Conservation (phyloP, 2,888 invertebrate species). For the Copidosoma aretas region DNA sequence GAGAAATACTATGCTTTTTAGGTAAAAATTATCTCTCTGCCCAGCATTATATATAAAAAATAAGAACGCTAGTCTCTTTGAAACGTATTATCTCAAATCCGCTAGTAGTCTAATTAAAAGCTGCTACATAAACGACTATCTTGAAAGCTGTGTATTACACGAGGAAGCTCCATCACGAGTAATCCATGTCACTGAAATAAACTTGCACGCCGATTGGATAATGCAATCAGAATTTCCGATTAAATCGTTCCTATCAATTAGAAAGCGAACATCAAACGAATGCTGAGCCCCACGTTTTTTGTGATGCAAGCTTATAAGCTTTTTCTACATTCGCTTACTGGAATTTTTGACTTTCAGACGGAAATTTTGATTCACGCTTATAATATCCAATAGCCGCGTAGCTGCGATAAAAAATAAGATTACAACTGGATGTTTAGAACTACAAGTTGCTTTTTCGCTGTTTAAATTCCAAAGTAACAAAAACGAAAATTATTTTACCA, state of each 20-base stretch:
- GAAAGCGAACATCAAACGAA: conserved; percentile 32
- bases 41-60: neutral
- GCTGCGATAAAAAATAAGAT: conserved; percentile 33
- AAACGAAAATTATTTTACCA: conserved; percentile 13
- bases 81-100: neutral
- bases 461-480: conserved; percentile 7
- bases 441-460: conserved; percentile 38
- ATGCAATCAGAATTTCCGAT: conserved; percentile 22
- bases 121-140: neutral
- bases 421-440: conserved; percentile 36
- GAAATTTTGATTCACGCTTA: conserved; percentile 6
- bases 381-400: conserved; percentile 34
- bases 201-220: conserved; percentile 44
- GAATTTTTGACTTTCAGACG: neutral
- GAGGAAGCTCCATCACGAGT: conserved; percentile 10
- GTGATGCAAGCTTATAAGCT: conserved; percentile 37
- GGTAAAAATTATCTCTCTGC: neutral
- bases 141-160: neutral
- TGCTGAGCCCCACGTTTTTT: conserved; percentile 35
- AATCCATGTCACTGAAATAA: conserved; percentile 40
- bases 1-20: neutral
- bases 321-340: conserved; percentile 34
- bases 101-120: neutral
- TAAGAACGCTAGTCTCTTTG: neutral
- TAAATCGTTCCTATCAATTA: conserved; percentile 43